A percentile compares a stretch with the other conserved stretches of the same genome.
Conservation (phyloP, 2,113 vertebrate genomes). For the Psittacula cyanocephala region DNA sequence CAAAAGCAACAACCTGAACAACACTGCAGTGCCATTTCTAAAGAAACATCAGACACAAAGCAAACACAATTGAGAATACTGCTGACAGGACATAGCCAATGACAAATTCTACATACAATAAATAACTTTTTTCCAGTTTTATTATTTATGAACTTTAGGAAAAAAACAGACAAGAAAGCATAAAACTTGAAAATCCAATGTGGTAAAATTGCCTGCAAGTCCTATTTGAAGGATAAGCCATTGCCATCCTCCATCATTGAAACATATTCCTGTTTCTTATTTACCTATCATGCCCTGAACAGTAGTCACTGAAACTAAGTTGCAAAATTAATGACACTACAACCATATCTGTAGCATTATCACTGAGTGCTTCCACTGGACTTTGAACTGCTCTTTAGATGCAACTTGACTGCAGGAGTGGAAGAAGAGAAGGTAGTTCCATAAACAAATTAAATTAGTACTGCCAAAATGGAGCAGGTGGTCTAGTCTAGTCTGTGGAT, state of each 20-base stretch:
- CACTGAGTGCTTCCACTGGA: not conserved
- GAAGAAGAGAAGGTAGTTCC: not conserved
- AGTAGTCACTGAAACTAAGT: not conserved
- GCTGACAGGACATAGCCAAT: not conserved
- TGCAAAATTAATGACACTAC: not conserved
- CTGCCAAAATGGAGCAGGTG: accelerated
- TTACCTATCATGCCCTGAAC: not conserved
- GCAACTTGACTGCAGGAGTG: not conserved
- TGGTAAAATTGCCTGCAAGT: not conserved
- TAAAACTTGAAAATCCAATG: not conserved
- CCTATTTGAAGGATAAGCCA: not conserved
- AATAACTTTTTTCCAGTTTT: not conserved
- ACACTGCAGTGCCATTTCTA: not conserved
- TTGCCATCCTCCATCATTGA: not conserved
- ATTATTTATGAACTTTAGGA: not conserved
- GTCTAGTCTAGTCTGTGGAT: not conserved
- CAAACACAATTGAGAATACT: not conserved
- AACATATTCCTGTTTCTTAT: not conserved
- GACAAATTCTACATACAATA: not conserved
- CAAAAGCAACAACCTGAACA: not conserved
- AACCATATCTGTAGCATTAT: not conserved
- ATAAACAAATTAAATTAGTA: not conserved
- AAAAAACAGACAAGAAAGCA: not conserved
- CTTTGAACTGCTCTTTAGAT: not conserved
- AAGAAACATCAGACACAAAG: not conserved